Evolutionary conservation across 2,888 invertebrate genomes (phyloP), one percentile per base, ranked within the genome.

Genomic region (Drosophila gaucha): DNA sequence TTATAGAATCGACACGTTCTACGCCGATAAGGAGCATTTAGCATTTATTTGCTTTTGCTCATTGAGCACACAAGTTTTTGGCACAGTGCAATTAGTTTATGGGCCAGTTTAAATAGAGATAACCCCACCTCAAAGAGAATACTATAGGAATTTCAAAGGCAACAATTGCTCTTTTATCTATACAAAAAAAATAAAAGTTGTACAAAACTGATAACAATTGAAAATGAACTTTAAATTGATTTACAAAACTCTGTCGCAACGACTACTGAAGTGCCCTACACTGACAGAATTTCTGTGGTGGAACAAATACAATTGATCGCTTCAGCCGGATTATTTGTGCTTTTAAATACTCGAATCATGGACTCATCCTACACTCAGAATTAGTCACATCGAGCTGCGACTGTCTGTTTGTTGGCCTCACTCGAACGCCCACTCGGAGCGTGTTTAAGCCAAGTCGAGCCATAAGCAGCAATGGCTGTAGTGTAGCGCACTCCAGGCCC

Each of bases 151-250:
- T 73, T 74, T 78, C 31, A 57, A 73, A 44, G 58, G 63, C 39
- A 74, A 46, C 35, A 51, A 51, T 39, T 43, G 35, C 35, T 60
- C 46, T 58, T 62, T 70, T 78, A 65, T 64, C 75, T 70, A 62
- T 22, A 41, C 14, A 30, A 33, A 33, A 22, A 24, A 50, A 46
- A 66, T 52, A 64, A 50, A 52, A 36, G 39, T 18, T 22, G 12
- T 35, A 30, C 33, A 36, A 51, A 51, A 9, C 44, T 70, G 82
- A 82, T 82, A 88, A 69, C 56, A 54, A 67, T 59, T 65, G 51
- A 80, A 77, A 85, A 55, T 55, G 41, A 80, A 88, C 56, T 69
- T 79, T 50, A 62, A 78, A 83, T 52, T 49, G 36, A 62, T 38
- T 41, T 39, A 1, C 24, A 49, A 38, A 22, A 14, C 5, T 28